Evolutionary conservation across 2,888 invertebrate species (phyloP).

Genomic region (Polydrusus tereticollis): DNA sequence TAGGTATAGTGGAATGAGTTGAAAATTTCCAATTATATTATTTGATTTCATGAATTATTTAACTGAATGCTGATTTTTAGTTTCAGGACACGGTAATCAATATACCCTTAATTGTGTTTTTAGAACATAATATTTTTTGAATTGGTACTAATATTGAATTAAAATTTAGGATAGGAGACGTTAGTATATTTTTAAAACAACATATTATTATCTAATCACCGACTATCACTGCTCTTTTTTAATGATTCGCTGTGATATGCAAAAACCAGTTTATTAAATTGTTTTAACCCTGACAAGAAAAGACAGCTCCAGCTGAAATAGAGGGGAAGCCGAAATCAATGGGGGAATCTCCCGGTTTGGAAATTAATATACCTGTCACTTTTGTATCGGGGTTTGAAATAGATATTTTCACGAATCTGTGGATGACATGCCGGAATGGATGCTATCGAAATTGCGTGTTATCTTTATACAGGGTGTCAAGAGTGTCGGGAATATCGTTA

Average conservation of each 20-base stretch:
- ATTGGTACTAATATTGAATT: too few species aligned
- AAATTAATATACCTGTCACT: slow-evolving; percentile 86
- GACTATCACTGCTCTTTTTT: too few species aligned
- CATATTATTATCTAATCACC: too few species aligned
- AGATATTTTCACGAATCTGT: slow-evolving; percentile 14
- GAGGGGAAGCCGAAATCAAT: slow-evolving; percentile 5
- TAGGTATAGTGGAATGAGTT: slow-evolving; percentile 25
- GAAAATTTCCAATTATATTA: neutral
- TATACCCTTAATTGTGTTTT: too few species aligned
- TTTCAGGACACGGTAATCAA: too few species aligned
- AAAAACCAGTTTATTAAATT: neutral
- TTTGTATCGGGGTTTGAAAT: slow-evolving; percentile 52
- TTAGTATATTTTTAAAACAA: too few species aligned
- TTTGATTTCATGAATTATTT: too few species aligned
- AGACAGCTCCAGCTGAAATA: neutral
- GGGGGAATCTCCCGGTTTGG: slow-evolving; percentile 65
- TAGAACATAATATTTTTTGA: too few species aligned
- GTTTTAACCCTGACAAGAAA: neutral
- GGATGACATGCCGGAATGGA: neutral
- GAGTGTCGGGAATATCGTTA: neutral
- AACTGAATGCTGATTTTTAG: too few species aligned
- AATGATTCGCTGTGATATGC: neutral
- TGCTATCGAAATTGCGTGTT: neutral
- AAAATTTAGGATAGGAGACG: too few species aligned
- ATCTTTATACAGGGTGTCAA: neutral